Base-by-base conservation (phyloP, 2,888 invertebrate genomes). In the Latrodectus elegans region DNA sequence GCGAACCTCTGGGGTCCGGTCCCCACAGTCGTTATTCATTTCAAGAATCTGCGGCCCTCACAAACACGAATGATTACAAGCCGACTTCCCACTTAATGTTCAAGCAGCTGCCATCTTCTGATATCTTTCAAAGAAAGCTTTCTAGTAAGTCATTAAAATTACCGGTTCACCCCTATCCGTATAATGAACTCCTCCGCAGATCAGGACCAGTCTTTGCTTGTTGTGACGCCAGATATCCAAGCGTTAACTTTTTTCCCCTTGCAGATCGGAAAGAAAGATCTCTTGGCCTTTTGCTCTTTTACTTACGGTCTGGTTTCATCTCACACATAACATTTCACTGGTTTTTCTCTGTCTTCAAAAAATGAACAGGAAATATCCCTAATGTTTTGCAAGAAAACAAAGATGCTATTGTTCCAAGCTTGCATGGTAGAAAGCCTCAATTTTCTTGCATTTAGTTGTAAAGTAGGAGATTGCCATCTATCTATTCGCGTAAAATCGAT, bases 81-180 rank as follows among this genome's bases (percentile, higher is more conserved):
- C 87, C 78, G 64, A 82, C 78, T 70, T 82, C 82, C 87, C 87
- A 88, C 87, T 83, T 88, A 73, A 8, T 79, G 60, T 15, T 60
- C 49, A 14, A 71, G 38, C 64, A 71, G 52, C 55, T 53, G 86
- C 81, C 86, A 87, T 87, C 55, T 87, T 81, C 73, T 68, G 10
- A 52, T 53, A 53, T 60, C 49, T 64, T 67, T 71, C 55, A 55
- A 78, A 70, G 70, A 38, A 73, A 60, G 9, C 26, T 38, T 55
- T 22, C n/a, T 17, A 64, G 55, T 38, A 26, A 17, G 22, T 26
- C 15, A n/a, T 14, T 22, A 12, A 60, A 52, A 53, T 53, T 71
- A 38, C 3, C n/a, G 26, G 38, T 11, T 14, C 51, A 49, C 76
- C 71, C 76, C 75, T 51, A 75, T 70, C 49, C 51, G 9, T 11